These are phyloP conservation scores for Heliconius ismenius DNA, from an alignment of 2,888 invertebrate species.

Conservation along the genomic window DNA sequence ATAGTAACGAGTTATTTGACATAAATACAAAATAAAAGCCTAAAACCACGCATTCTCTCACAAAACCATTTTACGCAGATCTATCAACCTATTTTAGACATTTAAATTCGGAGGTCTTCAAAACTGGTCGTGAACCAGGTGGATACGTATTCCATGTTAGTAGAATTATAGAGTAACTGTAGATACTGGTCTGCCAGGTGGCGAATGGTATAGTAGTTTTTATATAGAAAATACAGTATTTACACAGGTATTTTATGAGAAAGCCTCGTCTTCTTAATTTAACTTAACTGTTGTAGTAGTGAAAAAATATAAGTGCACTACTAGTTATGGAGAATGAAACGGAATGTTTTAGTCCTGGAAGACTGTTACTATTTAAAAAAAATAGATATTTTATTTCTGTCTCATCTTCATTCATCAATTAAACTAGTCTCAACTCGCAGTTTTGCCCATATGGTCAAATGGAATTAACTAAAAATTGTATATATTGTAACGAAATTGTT, in stretches of 20 bases:
- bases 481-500: too few species aligned
- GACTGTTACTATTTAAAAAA: too few species aligned
- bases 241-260: conserved; percentile 26
- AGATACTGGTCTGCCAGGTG: conserved; percentile 56
- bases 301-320: not conserved
- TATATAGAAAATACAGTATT: conserved; percentile 30
- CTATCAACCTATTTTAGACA: conserved; percentile 24
- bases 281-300: conserved; percentile 7
- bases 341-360: too few species aligned
- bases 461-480: too few species aligned
- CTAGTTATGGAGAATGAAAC: not conserved
- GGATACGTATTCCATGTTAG: conserved; percentile 66
- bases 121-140: conserved; percentile 54
- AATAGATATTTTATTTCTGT: too few species aligned
- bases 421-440: too few species aligned
- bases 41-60: not conserved
- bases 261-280: conserved; percentile 12
- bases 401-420: too few species aligned
- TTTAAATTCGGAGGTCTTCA: conserved; percentile 22
- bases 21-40: conserved; percentile 1
- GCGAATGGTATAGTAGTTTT: conserved; percentile 39
- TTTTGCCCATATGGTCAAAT: too few species aligned
- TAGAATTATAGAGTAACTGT: conserved; percentile 72
- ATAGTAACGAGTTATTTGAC: conserved; percentile 5
- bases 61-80: conserved; percentile 25